Conservation (phyloP, 2,113 vertebrate species). For the Manacus vitellinus region DNA sequence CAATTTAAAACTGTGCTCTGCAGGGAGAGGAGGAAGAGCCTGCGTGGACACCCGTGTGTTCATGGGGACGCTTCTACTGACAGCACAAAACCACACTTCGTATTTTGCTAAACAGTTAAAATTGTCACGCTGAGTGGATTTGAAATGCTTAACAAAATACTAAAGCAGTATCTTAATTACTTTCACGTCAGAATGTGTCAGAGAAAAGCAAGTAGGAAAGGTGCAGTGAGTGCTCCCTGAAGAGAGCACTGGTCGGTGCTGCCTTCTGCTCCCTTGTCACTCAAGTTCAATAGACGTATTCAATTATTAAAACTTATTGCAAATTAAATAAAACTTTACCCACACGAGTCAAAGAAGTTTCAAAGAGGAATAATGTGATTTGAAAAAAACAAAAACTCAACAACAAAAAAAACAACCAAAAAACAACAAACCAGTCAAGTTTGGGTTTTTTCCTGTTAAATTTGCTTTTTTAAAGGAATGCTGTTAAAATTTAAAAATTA, state of each 20-base stretch:
- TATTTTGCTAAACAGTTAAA: neutral
- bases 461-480: neutral
- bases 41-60: fast-evolving
- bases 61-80: neutral
- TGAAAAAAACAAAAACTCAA: neutral
- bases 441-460: fast-evolving
- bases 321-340: neutral
- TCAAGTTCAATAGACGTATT: neutral
- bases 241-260: neutral
- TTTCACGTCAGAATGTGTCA: neutral
- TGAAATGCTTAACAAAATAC: neutral
- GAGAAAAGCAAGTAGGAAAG: neutral
- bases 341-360: fast-evolving
- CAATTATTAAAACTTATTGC: neutral
- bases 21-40: neutral
- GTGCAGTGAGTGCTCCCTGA: neutral
- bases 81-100: fast-evolving
- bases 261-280: neutral
- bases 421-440: neutral
- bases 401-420: neutral
- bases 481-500: neutral
- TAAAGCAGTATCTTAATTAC: neutral
- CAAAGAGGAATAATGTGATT: neutral
- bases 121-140: neutral
- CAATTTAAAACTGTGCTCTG: neutral